Evolutionary conservation across 2,797 vertebrate species (phyloP).

Genomic region (Leucoraja ocellata): DNA sequence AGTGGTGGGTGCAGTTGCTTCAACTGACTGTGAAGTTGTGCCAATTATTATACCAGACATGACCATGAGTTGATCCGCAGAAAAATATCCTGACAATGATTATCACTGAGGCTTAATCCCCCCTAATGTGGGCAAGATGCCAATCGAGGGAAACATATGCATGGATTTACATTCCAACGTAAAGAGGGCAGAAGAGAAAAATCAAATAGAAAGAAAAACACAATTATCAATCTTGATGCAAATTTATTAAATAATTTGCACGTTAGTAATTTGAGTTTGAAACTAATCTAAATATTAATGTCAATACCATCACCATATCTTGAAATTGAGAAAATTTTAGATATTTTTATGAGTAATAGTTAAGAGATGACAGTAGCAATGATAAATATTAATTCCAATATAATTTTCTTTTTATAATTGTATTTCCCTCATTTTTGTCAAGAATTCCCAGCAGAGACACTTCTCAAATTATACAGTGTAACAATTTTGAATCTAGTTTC

Average conservation of each 20-base stretch:
- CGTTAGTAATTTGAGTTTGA: background rate
- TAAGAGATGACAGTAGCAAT: background rate
- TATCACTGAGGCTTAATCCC: background rate
- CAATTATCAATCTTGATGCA: background rate
- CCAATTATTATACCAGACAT: background rate
- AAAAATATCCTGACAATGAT: background rate
- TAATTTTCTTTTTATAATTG: slow-evolving; percentile 16
- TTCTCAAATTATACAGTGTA: slow-evolving; percentile 23
- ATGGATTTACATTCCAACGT: background rate
- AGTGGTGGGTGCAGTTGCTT: no score
- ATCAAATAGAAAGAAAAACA: background rate
- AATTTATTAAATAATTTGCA: slow-evolving; percentile 26
- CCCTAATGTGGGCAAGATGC: background rate
- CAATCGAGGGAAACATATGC: background rate
- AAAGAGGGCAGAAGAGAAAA: background rate
- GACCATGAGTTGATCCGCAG: background rate
- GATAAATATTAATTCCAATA: slow-evolving; percentile 24
- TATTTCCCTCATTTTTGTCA: slow-evolving; percentile 14
- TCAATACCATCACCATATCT: background rate
- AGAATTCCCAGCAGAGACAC: slow-evolving; percentile 22
- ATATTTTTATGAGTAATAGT: background rate
- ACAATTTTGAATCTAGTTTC: slow-evolving; percentile 31
- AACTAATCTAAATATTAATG: background rate
- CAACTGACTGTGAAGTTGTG: no score
- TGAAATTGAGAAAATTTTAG: slow-evolving; percentile 7